Percentiles rank a stretch among this genome's conserved stretches.
Conservation (phyloP, 2,113 vertebrate species). For the Menidia beryllina region DNA sequence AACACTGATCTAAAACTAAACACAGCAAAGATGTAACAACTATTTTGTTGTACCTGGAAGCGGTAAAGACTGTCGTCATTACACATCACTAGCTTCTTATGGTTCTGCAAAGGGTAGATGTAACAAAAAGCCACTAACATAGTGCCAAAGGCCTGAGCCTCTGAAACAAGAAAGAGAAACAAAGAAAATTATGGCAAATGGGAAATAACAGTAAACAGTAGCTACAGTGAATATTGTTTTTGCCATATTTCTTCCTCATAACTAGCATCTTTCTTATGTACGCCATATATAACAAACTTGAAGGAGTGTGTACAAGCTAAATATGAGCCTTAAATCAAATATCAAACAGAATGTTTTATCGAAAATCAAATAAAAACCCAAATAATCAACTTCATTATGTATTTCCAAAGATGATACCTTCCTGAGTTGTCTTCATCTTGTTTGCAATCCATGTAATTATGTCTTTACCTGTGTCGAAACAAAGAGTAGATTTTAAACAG, state of each 20-base stretch:
- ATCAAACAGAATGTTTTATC: no score
- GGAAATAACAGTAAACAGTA: no score
- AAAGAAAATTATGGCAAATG: background rate
- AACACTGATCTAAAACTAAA: background rate
- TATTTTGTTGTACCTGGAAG: slow-evolving; percentile 86
- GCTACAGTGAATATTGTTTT: background rate
- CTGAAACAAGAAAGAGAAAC: slow-evolving; percentile 70
- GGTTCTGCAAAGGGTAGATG: slow-evolving; percentile 94
- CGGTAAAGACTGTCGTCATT: slow-evolving; percentile 88
- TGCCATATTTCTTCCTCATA: no score
- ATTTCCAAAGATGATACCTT: slow-evolving; percentile 63
- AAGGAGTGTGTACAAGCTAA: no score
- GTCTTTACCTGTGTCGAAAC: slow-evolving; percentile 71
- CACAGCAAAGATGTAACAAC: background rate
- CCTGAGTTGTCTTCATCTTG: slow-evolving; percentile 69
- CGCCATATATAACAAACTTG: no score
- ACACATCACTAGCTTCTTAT: slow-evolving; percentile 89
- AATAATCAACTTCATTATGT: no score
- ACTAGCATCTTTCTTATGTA: no score
- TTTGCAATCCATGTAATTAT: slow-evolving; percentile 76
- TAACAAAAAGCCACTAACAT: slow-evolving; percentile 92
- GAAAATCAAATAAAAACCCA: no score
- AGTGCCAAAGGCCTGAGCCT: slow-evolving; percentile 88
- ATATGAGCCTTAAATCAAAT: no score
- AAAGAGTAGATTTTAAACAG: background rate